Conservation (phyloP, 1,140 invertebrate genomes). For the Psix sp. region DNA sequence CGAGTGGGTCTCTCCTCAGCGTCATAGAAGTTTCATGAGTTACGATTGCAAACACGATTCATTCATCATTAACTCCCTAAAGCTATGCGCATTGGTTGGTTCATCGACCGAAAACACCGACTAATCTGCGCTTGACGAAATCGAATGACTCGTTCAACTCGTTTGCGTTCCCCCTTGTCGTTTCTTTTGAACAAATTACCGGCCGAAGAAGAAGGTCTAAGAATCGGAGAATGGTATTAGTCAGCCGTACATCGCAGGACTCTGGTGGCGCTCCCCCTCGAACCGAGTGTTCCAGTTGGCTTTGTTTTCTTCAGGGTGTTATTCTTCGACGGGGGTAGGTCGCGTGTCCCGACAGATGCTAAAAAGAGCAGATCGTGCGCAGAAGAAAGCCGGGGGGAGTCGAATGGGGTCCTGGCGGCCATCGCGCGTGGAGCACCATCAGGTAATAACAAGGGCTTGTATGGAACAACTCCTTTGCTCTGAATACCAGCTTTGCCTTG, state of each 20-base stretch:
- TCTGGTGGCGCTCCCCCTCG: constrained; percentile 28
- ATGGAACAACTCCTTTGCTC: constrained; percentile 59
- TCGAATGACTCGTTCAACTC: constrained; percentile 47
- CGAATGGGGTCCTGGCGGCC: constrained; percentile 38
- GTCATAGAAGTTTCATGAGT: constrained; percentile 31
- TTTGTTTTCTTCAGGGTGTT: constrained; percentile 68
- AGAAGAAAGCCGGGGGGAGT: constrained; percentile 49
- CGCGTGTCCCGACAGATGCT: constrained; percentile 73
- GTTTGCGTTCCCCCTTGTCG: constrained; percentile 23
- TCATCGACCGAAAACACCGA: constrained; percentile 33
- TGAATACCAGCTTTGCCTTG: constrained; percentile 59
- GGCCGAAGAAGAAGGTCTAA: constrained; percentile 42
- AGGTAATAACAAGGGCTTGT: constrained; percentile 68
- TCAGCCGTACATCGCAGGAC: constrained; percentile 4
- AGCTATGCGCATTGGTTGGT: constrained; percentile 17
- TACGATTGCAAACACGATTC: constrained; percentile 35
- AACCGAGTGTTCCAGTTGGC: constrained; percentile 47
- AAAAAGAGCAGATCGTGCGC: constrained; percentile 62
- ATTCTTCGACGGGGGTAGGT: constrained; percentile 65
- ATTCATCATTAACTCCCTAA: constrained; percentile 48
- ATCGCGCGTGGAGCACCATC: constrained; percentile 64
- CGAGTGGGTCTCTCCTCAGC: constrained; percentile 2
- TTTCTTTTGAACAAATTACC: constrained; percentile 57
- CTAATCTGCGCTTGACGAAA: constrained; percentile 38
- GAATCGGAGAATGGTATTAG: constrained; percentile 52